Evolutionary conservation across 2,113 vertebrate species (phyloP).

Genomic region (Saguinus midas): DNA sequence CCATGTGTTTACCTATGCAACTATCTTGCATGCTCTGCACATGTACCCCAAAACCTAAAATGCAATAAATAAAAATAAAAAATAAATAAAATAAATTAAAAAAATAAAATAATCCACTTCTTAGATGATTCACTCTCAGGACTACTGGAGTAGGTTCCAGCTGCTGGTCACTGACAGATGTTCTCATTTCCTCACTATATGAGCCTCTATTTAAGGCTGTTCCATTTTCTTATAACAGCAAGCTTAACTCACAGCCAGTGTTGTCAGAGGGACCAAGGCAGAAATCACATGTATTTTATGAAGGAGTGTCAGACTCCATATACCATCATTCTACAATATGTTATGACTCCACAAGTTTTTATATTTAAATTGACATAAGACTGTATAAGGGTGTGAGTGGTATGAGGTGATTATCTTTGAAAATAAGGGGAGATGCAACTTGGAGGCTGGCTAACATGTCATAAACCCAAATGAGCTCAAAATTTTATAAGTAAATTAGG

Average conservation of each 20-base stretch:
- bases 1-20: no score
- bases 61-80: no score
- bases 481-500: not conserved
- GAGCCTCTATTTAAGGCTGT: not conserved
- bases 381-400: not conserved
- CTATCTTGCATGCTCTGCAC: no score
- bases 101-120: not conserved
- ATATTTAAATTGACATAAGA: not conserved
- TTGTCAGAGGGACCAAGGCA: not conserved
- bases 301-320: not conserved
- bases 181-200: not conserved
- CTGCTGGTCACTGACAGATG: not conserved
- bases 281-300: not conserved
- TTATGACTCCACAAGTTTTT: not conserved
- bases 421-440: not conserved
- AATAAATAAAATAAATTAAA: no score
- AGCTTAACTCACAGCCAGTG: not conserved
- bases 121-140: not conserved
- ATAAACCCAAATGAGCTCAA: not conserved
- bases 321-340: not conserved
- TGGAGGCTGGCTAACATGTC: not conserved
- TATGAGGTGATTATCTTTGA: not conserved
- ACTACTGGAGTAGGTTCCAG: not conserved
- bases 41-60: no score
- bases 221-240: not conserved